phyloP scores from a whole-genome alignment of 2,797 vertebrate genomes.

The Acrossocheilus wenchowensis region DNA sequence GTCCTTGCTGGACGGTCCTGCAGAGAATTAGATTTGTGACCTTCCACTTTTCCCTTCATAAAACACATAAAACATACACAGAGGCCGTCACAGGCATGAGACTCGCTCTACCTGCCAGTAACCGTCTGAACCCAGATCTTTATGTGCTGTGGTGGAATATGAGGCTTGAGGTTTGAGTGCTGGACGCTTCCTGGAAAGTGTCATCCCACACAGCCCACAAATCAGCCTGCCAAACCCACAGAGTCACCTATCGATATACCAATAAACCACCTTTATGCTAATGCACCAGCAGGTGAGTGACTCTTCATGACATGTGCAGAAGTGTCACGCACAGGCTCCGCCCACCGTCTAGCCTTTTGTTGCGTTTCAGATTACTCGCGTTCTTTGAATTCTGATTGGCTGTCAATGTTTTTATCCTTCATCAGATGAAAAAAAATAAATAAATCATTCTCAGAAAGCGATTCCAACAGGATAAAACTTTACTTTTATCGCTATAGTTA shows the following conservation, averaged over 20 bases:
- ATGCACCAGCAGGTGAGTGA: slow-evolving; percentile 44
- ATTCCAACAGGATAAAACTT: too few relatives aligned
- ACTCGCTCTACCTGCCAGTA: slow-evolving; percentile 60
- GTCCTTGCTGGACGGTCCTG: background rate
- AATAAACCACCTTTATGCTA: slow-evolving; percentile 67
- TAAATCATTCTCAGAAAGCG: too few relatives aligned
- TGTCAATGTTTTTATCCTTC: too few relatives aligned
- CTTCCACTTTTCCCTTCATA: slow-evolving; percentile 47
- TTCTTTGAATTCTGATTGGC: too few relatives aligned
- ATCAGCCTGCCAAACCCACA: slow-evolving; percentile 50
- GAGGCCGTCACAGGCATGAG: slow-evolving; percentile 20
- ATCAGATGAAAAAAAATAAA: too few relatives aligned
- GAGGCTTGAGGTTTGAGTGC: slow-evolving; percentile 72
- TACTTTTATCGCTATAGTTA: too few relatives aligned
- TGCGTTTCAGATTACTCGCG: too few relatives aligned
- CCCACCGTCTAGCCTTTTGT: too few relatives aligned
- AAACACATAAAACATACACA: slow-evolving; percentile 43
- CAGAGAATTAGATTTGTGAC: background rate
- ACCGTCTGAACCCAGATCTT: slow-evolving; percentile 62
- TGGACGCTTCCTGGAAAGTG: slow-evolving; percentile 65
- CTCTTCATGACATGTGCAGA: too few relatives aligned
- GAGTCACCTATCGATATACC: slow-evolving; percentile 65
- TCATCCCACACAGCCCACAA: slow-evolving; percentile 25
- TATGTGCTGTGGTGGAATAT: slow-evolving; percentile 66
- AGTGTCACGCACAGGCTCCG: too few relatives aligned